Percentiles rank a stretch among this genome's conserved stretches.
phyloP scores from a whole-genome alignment of 1,140 invertebrate genomes.

The Hyposmocoma kahamanoa region DNA sequence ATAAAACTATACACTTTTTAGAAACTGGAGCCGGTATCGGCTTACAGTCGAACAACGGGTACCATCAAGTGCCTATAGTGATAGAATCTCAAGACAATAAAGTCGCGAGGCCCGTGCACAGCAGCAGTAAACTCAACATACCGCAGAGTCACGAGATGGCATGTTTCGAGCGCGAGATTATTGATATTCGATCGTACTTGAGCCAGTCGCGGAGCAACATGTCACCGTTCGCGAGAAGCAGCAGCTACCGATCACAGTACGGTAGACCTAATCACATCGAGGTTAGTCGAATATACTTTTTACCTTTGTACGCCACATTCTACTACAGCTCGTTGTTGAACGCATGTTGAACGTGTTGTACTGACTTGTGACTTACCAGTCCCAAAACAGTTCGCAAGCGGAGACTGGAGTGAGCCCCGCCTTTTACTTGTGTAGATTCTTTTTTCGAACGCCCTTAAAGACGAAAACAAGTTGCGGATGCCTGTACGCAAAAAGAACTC shows the following conservation, averaged over 20 bases:
- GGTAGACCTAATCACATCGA: slow-evolving; percentile 67
- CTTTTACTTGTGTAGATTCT: too few relatives aligned
- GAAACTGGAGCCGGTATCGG: slow-evolving; percentile 36
- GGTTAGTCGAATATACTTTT: too few relatives aligned
- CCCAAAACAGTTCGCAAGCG: too few relatives aligned
- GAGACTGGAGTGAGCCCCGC: too few relatives aligned
- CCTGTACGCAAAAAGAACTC: too few relatives aligned
- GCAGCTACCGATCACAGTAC: slow-evolving; percentile 78
- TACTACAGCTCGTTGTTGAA: too few relatives aligned
- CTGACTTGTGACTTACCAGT: too few relatives aligned
- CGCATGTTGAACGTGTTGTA: too few relatives aligned
- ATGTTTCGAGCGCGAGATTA: slow-evolving; percentile 73
- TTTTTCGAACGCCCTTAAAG: too few relatives aligned
- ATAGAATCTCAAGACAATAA: slow-evolving; percentile 75
- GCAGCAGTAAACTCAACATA: slow-evolving; percentile 48
- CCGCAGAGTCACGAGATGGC: slow-evolving; percentile 34
- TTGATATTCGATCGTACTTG: slow-evolving; percentile 80
- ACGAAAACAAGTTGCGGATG: too few relatives aligned
- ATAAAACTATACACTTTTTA: slow-evolving; percentile 54
- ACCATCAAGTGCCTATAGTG: slow-evolving; percentile 78
- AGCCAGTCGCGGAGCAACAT: slow-evolving; percentile 81
- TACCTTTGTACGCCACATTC: too few relatives aligned
- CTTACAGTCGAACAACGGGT: slow-evolving; percentile 63
- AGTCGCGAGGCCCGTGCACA: slow-evolving; percentile 31
- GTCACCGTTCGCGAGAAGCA: slow-evolving; percentile 75